Conservation (phyloP, 1,140 invertebrate species). For the Vanessa atalanta region DNA sequence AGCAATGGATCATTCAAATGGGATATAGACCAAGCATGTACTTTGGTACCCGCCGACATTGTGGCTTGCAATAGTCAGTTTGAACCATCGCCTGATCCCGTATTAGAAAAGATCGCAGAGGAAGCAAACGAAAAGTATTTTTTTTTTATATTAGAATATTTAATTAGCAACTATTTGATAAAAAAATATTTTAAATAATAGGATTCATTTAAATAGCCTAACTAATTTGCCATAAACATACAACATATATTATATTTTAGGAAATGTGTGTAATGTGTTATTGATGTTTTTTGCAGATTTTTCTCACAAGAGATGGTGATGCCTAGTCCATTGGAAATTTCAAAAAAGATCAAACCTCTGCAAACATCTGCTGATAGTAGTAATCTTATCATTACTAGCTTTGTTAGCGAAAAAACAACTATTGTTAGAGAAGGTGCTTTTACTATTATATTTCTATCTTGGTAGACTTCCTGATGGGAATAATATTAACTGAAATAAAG, state of each 20-base stretch:
- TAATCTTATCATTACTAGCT: constrained; percentile 32
- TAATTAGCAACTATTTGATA: background rate
- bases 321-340: constrained; percentile 73
- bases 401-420: constrained; percentile 40
- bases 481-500: no score
- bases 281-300: constrained; percentile 57
- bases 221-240: no score
- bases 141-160: constrained; percentile 6
- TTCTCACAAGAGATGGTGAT: constrained; percentile 77
- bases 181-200: no score
- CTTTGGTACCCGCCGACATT: constrained; percentile 73
- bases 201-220: no score
- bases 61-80: constrained; percentile 77
- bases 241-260: no score
- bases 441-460: background rate
- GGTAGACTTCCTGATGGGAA: no score
- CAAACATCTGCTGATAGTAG: constrained; percentile 49
- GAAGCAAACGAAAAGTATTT: constrained; percentile 75
- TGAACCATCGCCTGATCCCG: constrained; percentile 76
- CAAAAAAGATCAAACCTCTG: constrained; percentile 69
- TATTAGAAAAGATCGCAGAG: constrained; percentile 73
- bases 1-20: constrained; percentile 67
- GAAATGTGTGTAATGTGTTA: constrained; percentile 58
- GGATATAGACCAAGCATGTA: constrained; percentile 77
- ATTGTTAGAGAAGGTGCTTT: constrained; percentile 55